A percentile compares a stretch with the other conserved stretches of the same genome.
Evolutionary conservation across 2,888 invertebrate genomes (phyloP).

Genomic region (Cyclophora punctaria): DNA sequence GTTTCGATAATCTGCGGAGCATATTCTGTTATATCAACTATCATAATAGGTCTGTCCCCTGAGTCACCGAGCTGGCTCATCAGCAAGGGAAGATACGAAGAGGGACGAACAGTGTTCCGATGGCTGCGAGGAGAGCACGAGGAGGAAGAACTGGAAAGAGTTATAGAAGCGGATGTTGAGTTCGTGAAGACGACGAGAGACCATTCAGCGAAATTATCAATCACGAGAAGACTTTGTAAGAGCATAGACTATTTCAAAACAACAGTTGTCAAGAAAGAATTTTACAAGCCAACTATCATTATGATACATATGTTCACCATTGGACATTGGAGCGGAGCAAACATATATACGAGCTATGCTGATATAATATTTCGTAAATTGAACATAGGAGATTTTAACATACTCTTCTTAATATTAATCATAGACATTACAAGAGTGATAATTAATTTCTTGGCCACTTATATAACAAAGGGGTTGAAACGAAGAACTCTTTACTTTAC

Average conservation of each 20-base stretch:
- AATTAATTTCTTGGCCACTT: slow-evolving; percentile 34
- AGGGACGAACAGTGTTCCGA: slow-evolving; percentile 67
- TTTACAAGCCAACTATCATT: slow-evolving; percentile 46
- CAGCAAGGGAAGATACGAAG: slow-evolving; percentile 62
- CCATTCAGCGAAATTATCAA: slow-evolving; percentile 17
- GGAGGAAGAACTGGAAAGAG: slow-evolving; percentile 35
- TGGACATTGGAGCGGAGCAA: slow-evolving; percentile 43
- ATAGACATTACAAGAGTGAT: slow-evolving; percentile 39
- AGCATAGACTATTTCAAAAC: slow-evolving; percentile 20
- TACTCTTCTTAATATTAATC: slow-evolving; percentile 33
- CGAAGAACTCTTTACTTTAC: slow-evolving; percentile 37
- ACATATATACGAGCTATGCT: slow-evolving; percentile 35
- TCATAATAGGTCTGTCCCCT: slow-evolving; percentile 48
- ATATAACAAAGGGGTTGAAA: slow-evolving; percentile 37
- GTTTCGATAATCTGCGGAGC: slow-evolving; percentile 61
- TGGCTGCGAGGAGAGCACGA: slow-evolving; percentile 67
- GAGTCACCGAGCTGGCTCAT: slow-evolving; percentile 79
- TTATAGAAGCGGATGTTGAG: slow-evolving; percentile 27
- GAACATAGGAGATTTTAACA: slow-evolving; percentile 28
- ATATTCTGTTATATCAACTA: slow-evolving; percentile 54
- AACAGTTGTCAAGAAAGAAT: slow-evolving; percentile 33
- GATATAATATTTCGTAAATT: slow-evolving; percentile 35
- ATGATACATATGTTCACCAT: slow-evolving; percentile 44
- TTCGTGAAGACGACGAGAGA: slow-evolving; percentile 21
- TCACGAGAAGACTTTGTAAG: slow-evolving; percentile 1